Conservation (phyloP, 2,888 invertebrate species). For the Ophion ventricosus region DNA sequence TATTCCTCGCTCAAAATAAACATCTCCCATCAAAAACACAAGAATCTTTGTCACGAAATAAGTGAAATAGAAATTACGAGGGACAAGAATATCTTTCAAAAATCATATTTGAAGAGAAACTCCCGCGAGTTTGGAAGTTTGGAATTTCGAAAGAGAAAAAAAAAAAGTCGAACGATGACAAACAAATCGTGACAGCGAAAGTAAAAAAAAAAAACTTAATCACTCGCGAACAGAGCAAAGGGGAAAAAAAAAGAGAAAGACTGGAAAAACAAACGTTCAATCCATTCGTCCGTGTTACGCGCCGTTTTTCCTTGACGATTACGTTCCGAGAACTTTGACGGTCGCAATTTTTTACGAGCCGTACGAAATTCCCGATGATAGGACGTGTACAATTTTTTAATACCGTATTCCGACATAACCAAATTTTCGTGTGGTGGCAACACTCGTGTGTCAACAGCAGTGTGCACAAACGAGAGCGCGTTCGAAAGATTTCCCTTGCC, state of each 20-base stretch:
- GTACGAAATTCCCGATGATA: slow-evolving; percentile 48
- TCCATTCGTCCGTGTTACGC: slow-evolving; percentile 78
- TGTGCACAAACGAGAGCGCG: slow-evolving; percentile 32
- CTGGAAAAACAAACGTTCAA: slow-evolving; percentile 80
- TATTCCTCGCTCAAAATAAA: neutral
- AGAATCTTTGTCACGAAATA: neutral
- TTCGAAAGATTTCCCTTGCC: slow-evolving; percentile 45
- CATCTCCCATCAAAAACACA: neutral
- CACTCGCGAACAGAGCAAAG: neutral
- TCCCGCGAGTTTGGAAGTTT: neutral
- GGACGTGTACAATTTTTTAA: slow-evolving; percentile 48
- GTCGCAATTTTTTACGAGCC: slow-evolving; percentile 28
- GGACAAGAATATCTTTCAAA: too few species aligned
- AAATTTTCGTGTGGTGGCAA: slow-evolving; percentile 73
- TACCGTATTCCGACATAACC: slow-evolving; percentile 76
- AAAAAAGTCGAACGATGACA: neutral
- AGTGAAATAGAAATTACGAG: neutral
- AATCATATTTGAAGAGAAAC: too few species aligned
- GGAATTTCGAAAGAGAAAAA: neutral
- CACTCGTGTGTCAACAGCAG: slow-evolving; percentile 66
- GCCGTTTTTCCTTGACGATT: slow-evolving; percentile 30
- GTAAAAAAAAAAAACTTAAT: slow-evolving; percentile 1
- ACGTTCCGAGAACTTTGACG: slow-evolving; percentile 14
- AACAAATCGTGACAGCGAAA: slow-evolving; percentile 1
- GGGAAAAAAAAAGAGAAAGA: slow-evolving; percentile 62